Percentiles rank a stretch among this genome's conserved stretches.
Conservation (phyloP, 2,113 vertebrate genomes). For the Trichomycterus rosablanca region DNA sequence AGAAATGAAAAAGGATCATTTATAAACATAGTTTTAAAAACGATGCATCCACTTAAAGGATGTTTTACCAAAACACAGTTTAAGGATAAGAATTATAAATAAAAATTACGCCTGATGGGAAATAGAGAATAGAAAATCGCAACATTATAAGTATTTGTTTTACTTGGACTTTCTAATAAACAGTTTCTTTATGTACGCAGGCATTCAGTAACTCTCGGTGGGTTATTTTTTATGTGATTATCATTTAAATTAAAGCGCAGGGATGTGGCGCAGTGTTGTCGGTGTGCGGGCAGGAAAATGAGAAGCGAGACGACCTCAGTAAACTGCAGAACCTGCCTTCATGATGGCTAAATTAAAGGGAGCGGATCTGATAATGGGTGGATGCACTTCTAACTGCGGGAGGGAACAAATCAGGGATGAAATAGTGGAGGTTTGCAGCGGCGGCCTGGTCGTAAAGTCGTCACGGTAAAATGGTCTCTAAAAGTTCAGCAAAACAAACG, state of each 20-base stretch:
- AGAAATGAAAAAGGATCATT: too few species aligned
- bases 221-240: background rate
- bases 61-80: too few species aligned
- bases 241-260: conserved; percentile 19
- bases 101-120: too few species aligned
- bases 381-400: conserved; percentile 52
- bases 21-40: too few species aligned
- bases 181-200: too few species aligned
- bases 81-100: too few species aligned
- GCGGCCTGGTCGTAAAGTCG: conserved; percentile 24
- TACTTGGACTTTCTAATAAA: too few species aligned
- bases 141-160: too few species aligned
- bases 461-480: too few species aligned
- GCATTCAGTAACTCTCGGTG: background rate
- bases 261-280: conserved; percentile 47
- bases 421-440: conserved; percentile 36
- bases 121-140: too few species aligned
- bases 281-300: conserved; percentile 63
- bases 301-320: conserved; percentile 58
- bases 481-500: too few species aligned
- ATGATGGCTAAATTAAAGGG: conserved; percentile 68
- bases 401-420: conserved; percentile 54
- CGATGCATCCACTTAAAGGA: too few species aligned
- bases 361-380: conserved; percentile 54
- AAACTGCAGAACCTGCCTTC: conserved; percentile 52